Conservation (phyloP, 2,797 vertebrate species). For the Podarcis lilfordi region DNA sequence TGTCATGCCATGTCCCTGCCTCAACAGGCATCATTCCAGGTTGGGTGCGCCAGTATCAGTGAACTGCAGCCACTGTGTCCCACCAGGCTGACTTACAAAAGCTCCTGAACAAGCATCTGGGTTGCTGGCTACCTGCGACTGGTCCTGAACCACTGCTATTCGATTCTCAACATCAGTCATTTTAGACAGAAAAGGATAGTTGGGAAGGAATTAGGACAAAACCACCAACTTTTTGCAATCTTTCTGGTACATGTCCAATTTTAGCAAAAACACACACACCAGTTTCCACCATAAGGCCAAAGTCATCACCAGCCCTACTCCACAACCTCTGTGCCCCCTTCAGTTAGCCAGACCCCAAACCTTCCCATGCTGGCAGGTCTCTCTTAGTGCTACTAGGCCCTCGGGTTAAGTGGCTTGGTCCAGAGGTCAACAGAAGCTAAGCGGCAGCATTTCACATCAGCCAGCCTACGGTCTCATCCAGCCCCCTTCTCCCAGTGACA, state of each 20-base stretch:
- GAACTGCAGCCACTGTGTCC: accelerated
- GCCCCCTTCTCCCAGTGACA: not conserved
- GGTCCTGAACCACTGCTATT: not conserved
- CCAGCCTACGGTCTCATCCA: not conserved
- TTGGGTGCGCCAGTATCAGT: not conserved
- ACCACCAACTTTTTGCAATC: not conserved
- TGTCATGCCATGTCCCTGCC: not conserved
- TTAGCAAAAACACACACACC: accelerated
- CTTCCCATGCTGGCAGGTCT: not conserved
- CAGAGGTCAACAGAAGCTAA: not conserved
- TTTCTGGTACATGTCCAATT: not conserved
- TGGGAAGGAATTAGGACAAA: not conserved
- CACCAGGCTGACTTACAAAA: not conserved
- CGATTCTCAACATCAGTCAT: not conserved
- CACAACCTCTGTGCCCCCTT: not conserved
- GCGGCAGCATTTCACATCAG: not conserved
- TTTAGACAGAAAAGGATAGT: not conserved
- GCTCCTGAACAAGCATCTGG: not conserved
- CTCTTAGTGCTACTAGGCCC: not conserved
- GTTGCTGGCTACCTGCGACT: not conserved
- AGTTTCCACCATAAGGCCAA: not conserved
- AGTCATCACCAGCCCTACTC: not conserved
- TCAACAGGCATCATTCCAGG: not conserved
- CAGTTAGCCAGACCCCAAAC: not conserved
- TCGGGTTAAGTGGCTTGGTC: not conserved